Percentiles rank a stretch among this genome's conserved stretches.
Conservation (phyloP, 2,113 vertebrate genomes). For the Vanacampus margaritifer region DNA sequence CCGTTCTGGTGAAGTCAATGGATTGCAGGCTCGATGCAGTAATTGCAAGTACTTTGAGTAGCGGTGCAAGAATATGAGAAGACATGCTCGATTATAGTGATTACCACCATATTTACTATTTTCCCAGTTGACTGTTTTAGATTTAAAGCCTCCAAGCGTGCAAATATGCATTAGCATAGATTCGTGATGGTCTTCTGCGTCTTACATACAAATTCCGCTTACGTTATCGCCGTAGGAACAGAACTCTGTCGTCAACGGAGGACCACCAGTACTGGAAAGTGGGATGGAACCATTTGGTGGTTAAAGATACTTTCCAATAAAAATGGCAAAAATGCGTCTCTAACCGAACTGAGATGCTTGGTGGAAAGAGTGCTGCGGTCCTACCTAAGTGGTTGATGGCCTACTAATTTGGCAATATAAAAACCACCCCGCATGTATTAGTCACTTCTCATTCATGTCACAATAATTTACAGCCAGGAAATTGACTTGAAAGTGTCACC, state of each 20-base stretch:
- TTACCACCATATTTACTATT: too few relatives aligned
- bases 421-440: constrained; percentile 8
- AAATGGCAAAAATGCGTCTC: neutral
- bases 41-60: too few relatives aligned
- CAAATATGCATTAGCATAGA: too few relatives aligned
- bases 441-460: constrained; percentile 16
- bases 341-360: neutral
- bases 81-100: too few relatives aligned
- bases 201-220: too few relatives aligned
- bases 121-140: too few relatives aligned
- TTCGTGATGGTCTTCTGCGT: too few relatives aligned
- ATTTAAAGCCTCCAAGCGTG: too few relatives aligned
- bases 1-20: too few relatives aligned
- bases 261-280: neutral
- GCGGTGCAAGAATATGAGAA: too few relatives aligned
- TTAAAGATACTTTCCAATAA: neutral
- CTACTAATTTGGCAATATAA: neutral
- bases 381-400: neutral
- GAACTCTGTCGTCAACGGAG: neutral
- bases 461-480: constrained; percentile 27
- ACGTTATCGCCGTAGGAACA: neutral
- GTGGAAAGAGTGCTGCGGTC: neutral
- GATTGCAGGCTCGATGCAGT: too few relatives aligned
- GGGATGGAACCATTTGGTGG: neutral
- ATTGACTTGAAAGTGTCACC: constrained; percentile 22